Evolutionary conservation across 2,888 invertebrate genomes (phyloP).

Genomic region (Standfussiana lucernea): DNA sequence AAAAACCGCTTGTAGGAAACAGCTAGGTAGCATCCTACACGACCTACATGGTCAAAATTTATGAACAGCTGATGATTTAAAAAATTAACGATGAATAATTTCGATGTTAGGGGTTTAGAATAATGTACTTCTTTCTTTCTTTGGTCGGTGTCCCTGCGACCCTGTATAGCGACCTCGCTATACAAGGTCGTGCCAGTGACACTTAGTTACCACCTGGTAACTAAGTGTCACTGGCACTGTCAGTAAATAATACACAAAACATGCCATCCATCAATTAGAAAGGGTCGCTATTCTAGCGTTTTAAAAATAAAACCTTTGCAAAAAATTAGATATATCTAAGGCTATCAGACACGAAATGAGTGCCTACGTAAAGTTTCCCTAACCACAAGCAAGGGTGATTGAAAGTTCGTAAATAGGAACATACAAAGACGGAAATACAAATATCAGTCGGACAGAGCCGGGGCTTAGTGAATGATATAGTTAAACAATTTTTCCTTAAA

Average conservation of each 20-base stretch:
- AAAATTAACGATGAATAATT: no score
- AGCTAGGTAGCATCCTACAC: no score
- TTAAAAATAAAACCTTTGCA: background rate
- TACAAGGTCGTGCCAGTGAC: no score
- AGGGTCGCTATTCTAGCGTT: background rate
- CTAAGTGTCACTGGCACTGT: background rate
- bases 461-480: background rate
- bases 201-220: no score
- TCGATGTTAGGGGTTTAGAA: no score
- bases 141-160: no score
- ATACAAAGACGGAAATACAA: background rate
- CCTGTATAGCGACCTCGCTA: no score
- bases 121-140: no score
- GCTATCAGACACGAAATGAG: background rate
- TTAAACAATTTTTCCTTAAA: background rate
- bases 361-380: background rate
- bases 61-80: no score
- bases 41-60: no score
- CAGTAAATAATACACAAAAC: background rate
- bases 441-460: background rate
- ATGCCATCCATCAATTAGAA: background rate
- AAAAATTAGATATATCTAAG: background rate
- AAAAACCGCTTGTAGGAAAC: no score
- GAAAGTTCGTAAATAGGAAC: background rate
- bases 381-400: background rate